Evolutionary conservation across 2,113 vertebrate species (phyloP), one percentile per base, ranked within the genome.

Genomic region (Archocentrus centrarchus): DNA sequence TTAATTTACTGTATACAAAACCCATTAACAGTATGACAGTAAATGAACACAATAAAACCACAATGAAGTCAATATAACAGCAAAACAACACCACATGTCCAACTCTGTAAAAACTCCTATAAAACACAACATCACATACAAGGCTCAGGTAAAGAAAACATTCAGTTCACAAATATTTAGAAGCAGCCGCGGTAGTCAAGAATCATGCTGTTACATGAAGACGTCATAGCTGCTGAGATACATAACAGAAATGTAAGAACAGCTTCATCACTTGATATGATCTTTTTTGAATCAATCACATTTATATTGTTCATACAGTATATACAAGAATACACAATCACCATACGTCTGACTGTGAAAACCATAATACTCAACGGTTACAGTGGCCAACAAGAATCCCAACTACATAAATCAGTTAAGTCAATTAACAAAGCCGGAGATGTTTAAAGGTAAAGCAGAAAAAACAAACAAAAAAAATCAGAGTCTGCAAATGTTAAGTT

Each of bases 281-380:
- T 84, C 11, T 47, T 73, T 44, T 81, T 81, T 24, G 3, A 89
- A 79, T 32, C 27, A 75, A 61, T 39, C 64, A 79, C 63, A 84
- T 47, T 82, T 83, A 82, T 62, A 58, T 78, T 58, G 41, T 84
- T 83, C 82, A 84, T 73, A 88, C 30, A 62, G 22, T 89, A 91
- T 93, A 77, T 91, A 94, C 90, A 93, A 60, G 61, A 82, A 85
- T 35, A 82, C 84, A 86, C 79, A 59, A 80, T 75, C 66, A 86
- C 80, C 73, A 83, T 78, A 88, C 88, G 87, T 47, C 76, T 75
- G 75, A 87, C 81, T 79, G 75, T 81, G 78, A 50, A 77, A 90
- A 91, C 77, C 77, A 53, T 11, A 73, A 88, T 53, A 90, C 63
- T 85, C 35, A 79, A 89, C 88, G 75, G 76, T 90, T 85, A 89